phyloP scores from a whole-genome alignment of 2,888 invertebrate species.

The Morpho deidamia region DNA sequence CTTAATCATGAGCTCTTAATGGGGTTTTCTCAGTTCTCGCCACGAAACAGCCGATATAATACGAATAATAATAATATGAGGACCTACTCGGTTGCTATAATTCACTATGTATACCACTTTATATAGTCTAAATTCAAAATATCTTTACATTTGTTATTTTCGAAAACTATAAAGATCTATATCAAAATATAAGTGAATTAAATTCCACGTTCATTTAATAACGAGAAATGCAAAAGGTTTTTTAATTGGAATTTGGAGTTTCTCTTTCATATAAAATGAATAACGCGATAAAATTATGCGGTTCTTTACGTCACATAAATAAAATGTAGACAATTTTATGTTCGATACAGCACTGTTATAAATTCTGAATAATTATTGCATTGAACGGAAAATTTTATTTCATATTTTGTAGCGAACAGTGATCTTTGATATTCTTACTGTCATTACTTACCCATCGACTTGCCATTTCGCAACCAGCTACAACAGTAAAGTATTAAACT shows the following conservation, averaged over 20 bases:
- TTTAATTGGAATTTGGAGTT: constrained; percentile 11
- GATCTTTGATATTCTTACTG: neutral
- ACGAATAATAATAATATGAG: no score
- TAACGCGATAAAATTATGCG: constrained; percentile 16
- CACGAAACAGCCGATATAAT: no score
- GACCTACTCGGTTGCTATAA: no score
- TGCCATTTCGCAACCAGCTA: no score
- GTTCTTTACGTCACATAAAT: constrained; percentile 11
- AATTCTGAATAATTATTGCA: neutral
- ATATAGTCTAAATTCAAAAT: no score
- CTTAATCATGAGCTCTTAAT: no score
- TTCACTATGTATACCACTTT: no score
- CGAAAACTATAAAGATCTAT: neutral
- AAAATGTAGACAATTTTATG: constrained; percentile 11
- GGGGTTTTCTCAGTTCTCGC: no score
- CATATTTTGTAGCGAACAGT: neutral
- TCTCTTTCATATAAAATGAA: constrained; percentile 13
- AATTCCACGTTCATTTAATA: neutral
- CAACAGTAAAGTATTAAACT: neutral
- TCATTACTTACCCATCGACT: neutral
- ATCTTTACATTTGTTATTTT: no score
- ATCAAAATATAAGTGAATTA: neutral
- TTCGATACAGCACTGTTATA: neutral
- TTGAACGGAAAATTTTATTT: neutral
- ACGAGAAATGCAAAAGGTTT: constrained; percentile 9